Evolutionary conservation across 2,888 invertebrate genomes (phyloP), one percentile per base, ranked within the genome.

Genomic region (Pyrrhia umbra): DNA sequence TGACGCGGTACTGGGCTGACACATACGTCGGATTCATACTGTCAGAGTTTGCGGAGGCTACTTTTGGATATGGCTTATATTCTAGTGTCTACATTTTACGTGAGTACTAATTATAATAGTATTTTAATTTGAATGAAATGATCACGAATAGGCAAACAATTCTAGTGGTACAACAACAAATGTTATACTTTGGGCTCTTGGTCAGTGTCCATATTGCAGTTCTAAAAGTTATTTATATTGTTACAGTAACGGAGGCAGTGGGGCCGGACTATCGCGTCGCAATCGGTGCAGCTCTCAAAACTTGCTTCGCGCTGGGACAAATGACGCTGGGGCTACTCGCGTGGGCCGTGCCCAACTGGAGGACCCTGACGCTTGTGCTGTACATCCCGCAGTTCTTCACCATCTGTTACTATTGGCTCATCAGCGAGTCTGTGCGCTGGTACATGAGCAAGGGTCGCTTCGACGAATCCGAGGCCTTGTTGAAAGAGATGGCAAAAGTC

Each of bases 361-460:
- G 96, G 78, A 85, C 90, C 34, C 89, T 97, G 2, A 95, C 97
- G 4, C 93, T 96, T 18, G 92, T 96, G 2, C 90, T 97, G 9
- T 97, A 97, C 82, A 87, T 95, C 0, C 97, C 97, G 0, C 96
- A 96, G 13, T 86, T 97, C 10, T 80, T 97, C 0, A 95, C 96
- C 34, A 83, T 97, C 30, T 85, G 94, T 5, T 96, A 96, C 80
- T 95, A 96, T 71, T 97, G 97, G 96, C 80, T 96, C 8, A 90
- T 97, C 59, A 96, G 96, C 0, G 97, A 97, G 88, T 97, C 97
- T 2, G 94, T 97, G 0, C 95, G 97, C 56, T 98, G 98, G 98
- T 95, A 97, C 51, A 90, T 97, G 74, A 96, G 96, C 59, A 96
- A 97, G 82, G 96, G 96, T 1, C 95, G 96, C 56, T 95, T 95